A percentile compares a stretch with the other conserved stretches of the same genome.
Conservation (phyloP, 2,888 invertebrate species). For the Onchidella celtica region DNA sequence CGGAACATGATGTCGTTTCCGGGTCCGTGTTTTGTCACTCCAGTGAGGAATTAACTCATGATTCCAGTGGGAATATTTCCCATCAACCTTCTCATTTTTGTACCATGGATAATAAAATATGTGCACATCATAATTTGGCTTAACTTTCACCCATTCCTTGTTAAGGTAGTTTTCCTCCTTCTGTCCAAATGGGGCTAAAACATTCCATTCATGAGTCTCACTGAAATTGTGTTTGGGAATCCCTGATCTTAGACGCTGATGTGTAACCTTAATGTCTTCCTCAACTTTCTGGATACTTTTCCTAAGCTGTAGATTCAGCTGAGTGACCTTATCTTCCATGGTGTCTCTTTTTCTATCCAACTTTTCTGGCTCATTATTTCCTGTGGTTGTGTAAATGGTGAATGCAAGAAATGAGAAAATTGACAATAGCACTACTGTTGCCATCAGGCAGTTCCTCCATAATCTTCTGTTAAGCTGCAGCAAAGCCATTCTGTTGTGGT, state of each 20-base stretch:
- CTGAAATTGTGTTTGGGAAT: not conserved
- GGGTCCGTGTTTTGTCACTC: slow-evolving; percentile 74
- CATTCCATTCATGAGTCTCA: not conserved
- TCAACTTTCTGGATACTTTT: not conserved
- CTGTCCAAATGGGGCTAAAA: too few species aligned
- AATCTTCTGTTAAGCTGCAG: not conserved
- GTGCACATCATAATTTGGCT: slow-evolving; percentile 77
- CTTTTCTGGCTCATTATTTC: not conserved
- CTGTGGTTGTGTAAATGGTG: not conserved
- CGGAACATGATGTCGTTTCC: slow-evolving; percentile 82
- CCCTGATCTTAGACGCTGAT: not conserved
- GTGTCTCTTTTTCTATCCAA: not conserved
- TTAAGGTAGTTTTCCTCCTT: too few species aligned
- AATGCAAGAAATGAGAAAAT: slow-evolving; percentile 6
- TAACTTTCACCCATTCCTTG: not conserved
- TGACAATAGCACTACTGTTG: slow-evolving; percentile 5
- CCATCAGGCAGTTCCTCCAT: slow-evolving; percentile 3
- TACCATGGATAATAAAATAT: slow-evolving; percentile 81
- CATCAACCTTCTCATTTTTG: slow-evolving; percentile 74
- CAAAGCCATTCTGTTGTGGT: not conserved
- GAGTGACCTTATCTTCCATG: too few species aligned
- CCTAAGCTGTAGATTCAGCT: not conserved
- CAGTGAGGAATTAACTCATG: slow-evolving; percentile 79
- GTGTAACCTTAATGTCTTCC: slow-evolving; percentile 6
- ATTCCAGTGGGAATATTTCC: slow-evolving; percentile 80